Base-by-base conservation (phyloP, 53 echinoderm and acorn worm species). In the Echinarachnius parma region DNA sequence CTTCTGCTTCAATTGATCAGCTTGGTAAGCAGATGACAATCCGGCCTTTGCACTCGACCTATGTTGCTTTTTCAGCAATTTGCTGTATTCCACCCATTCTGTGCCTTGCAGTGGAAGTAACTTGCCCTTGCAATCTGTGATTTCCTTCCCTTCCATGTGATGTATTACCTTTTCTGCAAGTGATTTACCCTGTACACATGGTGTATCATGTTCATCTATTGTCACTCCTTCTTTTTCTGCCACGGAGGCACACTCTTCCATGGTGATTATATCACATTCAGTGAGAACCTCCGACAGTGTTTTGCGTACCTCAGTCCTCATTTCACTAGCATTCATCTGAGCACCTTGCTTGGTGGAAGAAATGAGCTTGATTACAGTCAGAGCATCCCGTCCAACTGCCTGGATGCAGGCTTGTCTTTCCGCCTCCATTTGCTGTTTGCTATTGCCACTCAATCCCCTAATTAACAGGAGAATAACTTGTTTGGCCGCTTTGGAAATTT, bases 31-130 rank as follows among this genome's bases (percentile, higher is more conserved):
- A n/a, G n/a, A n/a, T 36, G 47, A 78, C 48, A 30, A 29, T 3
- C 34, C 2, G 33, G 13, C 60, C 25, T 31, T 69, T 50, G 15
- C 30, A 50, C 69, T 69, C 50, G 69, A 1, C 65, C 66, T 78
- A 34, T 78, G 78, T 53, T 53, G 56, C 39, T 50, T 53, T 26
- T 54, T 78, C 20, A 0, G 0, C 31, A 77, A 48, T 18, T 60
- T 61, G 77, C 47, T 45, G 77, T 77, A 78, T 29, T 64, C 78
- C 50, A 64, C n/a, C 78, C 78, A 78, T 65, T 64, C 78, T 19
- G 8, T 28, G 53, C 78, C 78, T 64, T 78, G 78, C 50, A 78
- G 61, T 4, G 78, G 78, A 65, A 78, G 78, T 1, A 78, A 9
- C 0, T 5, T 0, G 31, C 27, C 9, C 53, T 50, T 78, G 30